phyloP scores from a whole-genome alignment of 2,113 vertebrate genomes.

The Mohoua ochrocephala region DNA sequence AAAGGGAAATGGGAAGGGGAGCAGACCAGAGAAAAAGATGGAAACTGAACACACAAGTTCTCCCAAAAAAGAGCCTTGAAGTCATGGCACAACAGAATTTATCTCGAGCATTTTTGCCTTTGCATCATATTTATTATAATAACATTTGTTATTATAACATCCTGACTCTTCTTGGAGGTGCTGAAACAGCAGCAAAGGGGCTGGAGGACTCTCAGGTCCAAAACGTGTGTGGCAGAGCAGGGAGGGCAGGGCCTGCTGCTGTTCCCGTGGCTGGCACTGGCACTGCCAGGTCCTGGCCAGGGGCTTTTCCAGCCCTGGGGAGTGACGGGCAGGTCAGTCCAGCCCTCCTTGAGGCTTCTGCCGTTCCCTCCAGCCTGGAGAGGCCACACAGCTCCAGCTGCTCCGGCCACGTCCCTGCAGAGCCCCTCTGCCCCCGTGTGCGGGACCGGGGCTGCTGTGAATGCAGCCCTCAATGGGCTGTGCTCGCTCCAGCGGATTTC shows the following conservation, averaged over 20 bases:
- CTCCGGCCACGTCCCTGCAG: rapidly evolving
- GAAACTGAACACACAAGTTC: neutral
- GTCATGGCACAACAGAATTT: neutral
- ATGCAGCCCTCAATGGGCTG: neutral
- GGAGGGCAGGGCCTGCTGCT: neutral
- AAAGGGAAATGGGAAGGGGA: neutral
- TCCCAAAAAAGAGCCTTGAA: neutral
- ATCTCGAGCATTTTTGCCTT: neutral
- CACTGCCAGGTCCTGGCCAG: neutral
- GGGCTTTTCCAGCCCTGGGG: neutral
- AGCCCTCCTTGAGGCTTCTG: neutral
- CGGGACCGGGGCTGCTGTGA: neutral
- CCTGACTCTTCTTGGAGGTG: neutral
- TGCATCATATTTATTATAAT: neutral
- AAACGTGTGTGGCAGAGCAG: neutral
- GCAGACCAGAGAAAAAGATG: neutral
- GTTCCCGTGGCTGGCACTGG: neutral
- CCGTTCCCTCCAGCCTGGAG: rapidly evolving
- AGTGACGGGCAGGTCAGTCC: neutral
- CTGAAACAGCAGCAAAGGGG: neutral
- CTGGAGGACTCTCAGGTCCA: neutral
- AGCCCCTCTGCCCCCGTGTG: neutral
- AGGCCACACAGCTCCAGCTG: neutral
- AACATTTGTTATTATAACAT: neutral
- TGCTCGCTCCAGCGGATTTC: too few relatives aligned